Base-by-base conservation (phyloP, 2,113 vertebrate genomes). In the Pangasianodon gigas region DNA sequence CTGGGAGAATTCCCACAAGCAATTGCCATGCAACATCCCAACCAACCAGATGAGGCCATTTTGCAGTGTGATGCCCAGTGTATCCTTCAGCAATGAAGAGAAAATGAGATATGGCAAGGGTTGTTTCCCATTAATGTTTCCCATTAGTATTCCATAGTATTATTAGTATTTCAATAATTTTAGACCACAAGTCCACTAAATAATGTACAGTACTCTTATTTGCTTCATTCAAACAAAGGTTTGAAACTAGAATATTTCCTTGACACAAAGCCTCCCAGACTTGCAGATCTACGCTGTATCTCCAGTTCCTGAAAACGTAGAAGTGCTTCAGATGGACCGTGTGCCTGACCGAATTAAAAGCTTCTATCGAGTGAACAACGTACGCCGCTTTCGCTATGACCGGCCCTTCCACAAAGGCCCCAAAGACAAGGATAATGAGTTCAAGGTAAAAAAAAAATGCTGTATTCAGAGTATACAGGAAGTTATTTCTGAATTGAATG, bases 21-120 rank as follows among this genome's bases (percentile, higher is more conserved):
- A n/a, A 98, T 99, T 13, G 97, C 98, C 26, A 99, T 99, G 98
- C 98, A 99, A 94, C 98, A 99, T 89, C 97, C 98, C n/a, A 99
- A 99, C 89, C 98, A 99, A 90, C 98, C 98, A 0, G 98, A 99
- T 0, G 98, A 99, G 67, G 96, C 97, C 86, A 97, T 99, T 82
- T 91, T 99, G 92, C 98, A 99, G 93, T 97, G 98, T 9, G 98
- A 99, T 26, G 97, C 98, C 0, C 98, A 99, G 93, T 99, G 98
- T 99, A 99, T 99, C 98, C 97, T 98, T 95, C 87, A 71, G 71
- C 16, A 44, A 14, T 41, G 37, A 56, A 67, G 9, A 69, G 10
- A 29, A 41, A 41, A 41, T 18, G 24, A 3, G 16, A 29, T 69
- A 44, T 77, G 60, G 54, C 14, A 5, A 56, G 54, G 52, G 52